These are phyloP conservation scores for Xenops minutus DNA, from an alignment of 2,797 vertebrate species.

Conservation along the genomic window DNA sequence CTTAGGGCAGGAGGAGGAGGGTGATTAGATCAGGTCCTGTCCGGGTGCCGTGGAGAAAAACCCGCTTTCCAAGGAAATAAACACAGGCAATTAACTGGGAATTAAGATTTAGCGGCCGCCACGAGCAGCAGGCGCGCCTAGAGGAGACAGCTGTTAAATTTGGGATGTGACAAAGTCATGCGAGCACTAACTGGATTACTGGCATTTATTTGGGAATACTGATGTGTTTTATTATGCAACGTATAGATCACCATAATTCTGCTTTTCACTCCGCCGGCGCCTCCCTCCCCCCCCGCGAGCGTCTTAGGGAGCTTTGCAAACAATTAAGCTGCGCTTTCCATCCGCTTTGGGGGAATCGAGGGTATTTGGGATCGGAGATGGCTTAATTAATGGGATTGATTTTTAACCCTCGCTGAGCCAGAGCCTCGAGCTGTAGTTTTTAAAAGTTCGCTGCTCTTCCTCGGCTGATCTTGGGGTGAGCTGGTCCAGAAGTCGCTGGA, in stretches of 20 bases:
- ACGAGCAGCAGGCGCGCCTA: not conserved
- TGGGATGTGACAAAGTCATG: constrained; percentile 19
- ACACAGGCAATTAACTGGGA: constrained; percentile 38
- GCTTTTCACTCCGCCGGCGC: not conserved
- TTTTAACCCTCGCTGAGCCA: not conserved
- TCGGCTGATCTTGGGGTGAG: not conserved
- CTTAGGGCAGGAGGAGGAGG: not conserved
- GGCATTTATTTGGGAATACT: constrained; percentile 50
- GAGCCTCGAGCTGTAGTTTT: not conserved
- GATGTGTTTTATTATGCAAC: constrained; percentile 30
- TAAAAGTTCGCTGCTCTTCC: not conserved
- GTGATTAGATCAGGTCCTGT: not conserved
- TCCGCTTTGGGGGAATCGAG: not conserved
- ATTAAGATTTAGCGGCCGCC: constrained; percentile 8
- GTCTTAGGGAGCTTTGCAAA: constrained; percentile 3
- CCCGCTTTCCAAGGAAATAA: constrained; percentile 3
- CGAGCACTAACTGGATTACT: constrained; percentile 48
- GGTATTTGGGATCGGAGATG: not conserved
- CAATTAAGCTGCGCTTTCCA: not conserved
- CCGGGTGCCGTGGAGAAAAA: not conserved
- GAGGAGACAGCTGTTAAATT: constrained; percentile 49
- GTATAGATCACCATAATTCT: constrained; percentile 37
- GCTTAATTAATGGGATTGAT: not conserved
- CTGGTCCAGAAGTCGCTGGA: fast-evolving
- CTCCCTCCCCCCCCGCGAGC: not conserved